Percentiles rank a stretch among this genome's conserved stretches.
phyloP scores from a whole-genome alignment of 2,113 vertebrate genomes.

The Leptosomus discolor region DNA sequence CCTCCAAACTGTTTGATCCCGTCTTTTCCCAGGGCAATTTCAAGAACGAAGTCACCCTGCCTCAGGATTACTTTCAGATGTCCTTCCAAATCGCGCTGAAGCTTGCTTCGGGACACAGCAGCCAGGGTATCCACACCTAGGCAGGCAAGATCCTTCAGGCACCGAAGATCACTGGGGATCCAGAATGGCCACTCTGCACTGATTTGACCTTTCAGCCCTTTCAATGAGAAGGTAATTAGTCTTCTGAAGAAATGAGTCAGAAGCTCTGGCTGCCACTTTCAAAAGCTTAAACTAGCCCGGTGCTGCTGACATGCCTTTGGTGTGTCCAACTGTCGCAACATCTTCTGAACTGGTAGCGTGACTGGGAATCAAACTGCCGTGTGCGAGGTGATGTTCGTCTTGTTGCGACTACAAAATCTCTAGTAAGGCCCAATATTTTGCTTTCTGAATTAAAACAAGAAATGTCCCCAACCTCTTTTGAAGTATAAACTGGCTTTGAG shows the following conservation, averaged over 20 bases:
- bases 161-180: not conserved
- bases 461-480: not conserved
- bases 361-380: not conserved
- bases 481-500: not conserved
- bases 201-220: not conserved
- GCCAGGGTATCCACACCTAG: accelerated
- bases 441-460: not conserved
- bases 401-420: not conserved
- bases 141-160: not conserved
- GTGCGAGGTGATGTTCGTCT: not conserved
- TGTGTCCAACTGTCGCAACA: not conserved
- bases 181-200: not conserved
- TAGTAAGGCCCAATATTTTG: not conserved
- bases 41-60: not conserved
- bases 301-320: not conserved
- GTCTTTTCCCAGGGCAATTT: not conserved
- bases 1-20: not conserved
- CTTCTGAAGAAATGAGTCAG: not conserved
- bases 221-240: not conserved
- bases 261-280: not conserved
- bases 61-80: not conserved
- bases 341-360: not conserved
- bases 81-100: not conserved
- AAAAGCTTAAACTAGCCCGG: not conserved
- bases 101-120: not conserved